Evolutionary conservation across 2,113 vertebrate species (phyloP).

Genomic region (Oceanites oceanicus): DNA sequence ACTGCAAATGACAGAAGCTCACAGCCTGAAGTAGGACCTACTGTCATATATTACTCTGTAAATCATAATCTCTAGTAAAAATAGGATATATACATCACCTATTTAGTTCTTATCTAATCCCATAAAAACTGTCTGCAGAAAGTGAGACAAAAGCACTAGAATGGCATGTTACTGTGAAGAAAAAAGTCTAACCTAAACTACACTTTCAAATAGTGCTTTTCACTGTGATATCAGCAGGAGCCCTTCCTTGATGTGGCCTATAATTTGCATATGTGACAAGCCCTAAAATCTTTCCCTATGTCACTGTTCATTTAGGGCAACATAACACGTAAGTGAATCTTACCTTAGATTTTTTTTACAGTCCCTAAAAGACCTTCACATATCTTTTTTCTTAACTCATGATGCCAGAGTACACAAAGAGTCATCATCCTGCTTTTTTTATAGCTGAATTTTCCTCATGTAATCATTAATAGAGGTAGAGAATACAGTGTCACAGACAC

Average conservation of each 20-base stretch:
- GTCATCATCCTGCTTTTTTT: neutral
- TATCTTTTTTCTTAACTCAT: neutral
- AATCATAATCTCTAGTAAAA: constrained; percentile 6
- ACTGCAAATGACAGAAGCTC: neutral
- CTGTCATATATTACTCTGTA: neutral
- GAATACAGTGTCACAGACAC: neutral
- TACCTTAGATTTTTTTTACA: neutral
- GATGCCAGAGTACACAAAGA: neutral
- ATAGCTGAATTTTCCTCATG: neutral
- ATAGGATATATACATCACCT: neutral
- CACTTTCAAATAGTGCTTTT: neutral
- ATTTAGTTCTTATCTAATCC: neutral
- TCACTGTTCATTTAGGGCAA: neutral
- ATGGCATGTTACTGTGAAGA: neutral
- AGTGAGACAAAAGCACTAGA: neutral
- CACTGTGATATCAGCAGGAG: neutral
- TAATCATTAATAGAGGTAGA: neutral
- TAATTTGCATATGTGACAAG: neutral
- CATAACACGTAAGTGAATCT: neutral
- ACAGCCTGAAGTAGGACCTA: neutral
- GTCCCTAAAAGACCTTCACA: neutral
- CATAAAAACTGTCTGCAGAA: neutral
- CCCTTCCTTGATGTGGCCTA: neutral
- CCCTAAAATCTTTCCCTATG: neutral
- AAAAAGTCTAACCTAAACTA: neutral